Evolutionary conservation across 2,888 invertebrate genomes (phyloP), one percentile per base, ranked within the genome.

Genomic region (Tetropium fuscum): DNA sequence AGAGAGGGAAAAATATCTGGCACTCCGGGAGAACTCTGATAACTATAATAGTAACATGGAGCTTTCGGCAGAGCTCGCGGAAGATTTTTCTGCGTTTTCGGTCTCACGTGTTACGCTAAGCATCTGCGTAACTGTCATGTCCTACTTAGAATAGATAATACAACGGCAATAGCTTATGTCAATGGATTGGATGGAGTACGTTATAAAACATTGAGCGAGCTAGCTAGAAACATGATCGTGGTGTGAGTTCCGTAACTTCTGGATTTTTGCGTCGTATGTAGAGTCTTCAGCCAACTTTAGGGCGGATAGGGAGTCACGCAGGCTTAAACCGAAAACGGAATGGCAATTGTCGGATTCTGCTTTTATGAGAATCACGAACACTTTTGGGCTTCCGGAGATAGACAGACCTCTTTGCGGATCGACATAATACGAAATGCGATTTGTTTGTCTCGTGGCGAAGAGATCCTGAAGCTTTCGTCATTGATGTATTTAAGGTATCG

Each of bases 401-500:
- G n/a, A n/a, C n/a, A 16, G 59, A 59, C 40, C 30, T 59, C 15
- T 59, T 55, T 49, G 59, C 54, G 5, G 40, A 48, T 13, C 15
- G 30, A 27, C 25, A 8, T 11, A n/a, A n/a, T n/a, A n/a, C n/a
- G n/a, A n/a, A n/a, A n/a, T n/a, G n/a, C n/a, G 56, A 59, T 32
- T n/a, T 10, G 6, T 59, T 47, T 32, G 34, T 55, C 15, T 59
- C 59, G 16, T 59, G 59, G 49, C 32, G 11, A 1, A 32, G 18
- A 20, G 59, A 59, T 41, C 59, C 59, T 10, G 48, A 47, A 11
- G 13, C 30, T 55, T 32, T 59, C 7, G 48, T 48, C 11, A 16
- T 51, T 13, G 59, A 59, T 56, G 59, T 48, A 6, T 59, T 59
- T 36, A 53, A 48, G 2, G 11, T 59, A n/a, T 30, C 16, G 15